These are phyloP conservation scores for Neria commutata DNA, from an alignment of 2,888 invertebrate genomes.

Conservation along the genomic window DNA sequence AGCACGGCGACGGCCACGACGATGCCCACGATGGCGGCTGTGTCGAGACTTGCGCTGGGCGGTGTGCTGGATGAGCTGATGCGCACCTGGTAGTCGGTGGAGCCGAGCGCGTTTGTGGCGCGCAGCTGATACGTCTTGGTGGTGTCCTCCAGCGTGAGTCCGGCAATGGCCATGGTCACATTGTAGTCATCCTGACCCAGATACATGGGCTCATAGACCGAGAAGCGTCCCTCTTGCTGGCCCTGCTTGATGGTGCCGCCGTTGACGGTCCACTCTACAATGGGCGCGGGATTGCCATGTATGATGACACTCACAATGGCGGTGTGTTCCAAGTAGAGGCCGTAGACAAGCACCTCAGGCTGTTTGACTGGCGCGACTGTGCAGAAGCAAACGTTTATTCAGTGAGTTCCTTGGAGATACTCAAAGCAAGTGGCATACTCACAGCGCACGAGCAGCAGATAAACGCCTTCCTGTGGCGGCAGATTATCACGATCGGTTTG, in stretches of 20 bases:
- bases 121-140: constrained; percentile 72
- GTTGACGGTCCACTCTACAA: constrained; percentile 72
- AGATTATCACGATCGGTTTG: constrained; percentile 56
- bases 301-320: constrained; percentile 77
- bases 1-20: constrained; percentile 72
- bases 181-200: constrained; percentile 71
- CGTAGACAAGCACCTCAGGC: constrained; percentile 72
- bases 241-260: constrained; percentile 65
- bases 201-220: constrained; percentile 53
- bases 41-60: constrained; percentile 72
- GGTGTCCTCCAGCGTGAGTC: constrained; percentile 76
- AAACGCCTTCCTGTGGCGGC: constrained; percentile 51
- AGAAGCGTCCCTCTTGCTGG: constrained; percentile 52
- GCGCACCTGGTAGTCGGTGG: constrained; percentile 68
- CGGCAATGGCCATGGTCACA: constrained; percentile 70
- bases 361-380: constrained; percentile 71
- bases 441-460: constrained; percentile 67
- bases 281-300: constrained; percentile 74
- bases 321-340: constrained; percentile 73
- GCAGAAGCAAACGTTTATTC: constrained; percentile 21
- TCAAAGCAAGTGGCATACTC: constrained; percentile 51
- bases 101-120: constrained; percentile 73
- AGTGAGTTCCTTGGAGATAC: not conserved
- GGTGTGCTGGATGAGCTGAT: constrained; percentile 74
- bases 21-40: constrained; percentile 79